phyloP scores from a whole-genome alignment of 2,888 invertebrate genomes.

The Nephrotoma flavescens region DNA sequence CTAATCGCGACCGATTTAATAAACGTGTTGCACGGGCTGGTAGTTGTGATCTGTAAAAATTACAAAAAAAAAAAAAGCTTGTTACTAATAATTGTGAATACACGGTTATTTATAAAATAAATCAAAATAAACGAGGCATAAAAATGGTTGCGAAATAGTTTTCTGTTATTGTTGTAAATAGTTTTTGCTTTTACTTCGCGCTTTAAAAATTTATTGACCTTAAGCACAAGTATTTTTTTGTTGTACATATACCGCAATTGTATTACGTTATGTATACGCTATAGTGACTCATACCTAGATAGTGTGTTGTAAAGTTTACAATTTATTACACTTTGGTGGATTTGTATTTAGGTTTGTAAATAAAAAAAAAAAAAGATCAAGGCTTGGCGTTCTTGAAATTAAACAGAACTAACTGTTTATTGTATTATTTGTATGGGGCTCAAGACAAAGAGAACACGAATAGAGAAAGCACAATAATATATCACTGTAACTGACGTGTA shows the following conservation, averaged over 20 bases:
- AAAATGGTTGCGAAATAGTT: background rate
- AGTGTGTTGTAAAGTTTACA: background rate
- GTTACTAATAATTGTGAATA: background rate
- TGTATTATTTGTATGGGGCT: background rate
- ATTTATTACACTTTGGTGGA: background rate
- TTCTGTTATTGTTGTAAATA: background rate
- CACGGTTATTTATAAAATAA: background rate
- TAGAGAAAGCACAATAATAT: background rate
- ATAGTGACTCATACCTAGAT: background rate
- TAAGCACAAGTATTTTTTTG: no score
- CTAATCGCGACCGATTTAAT: constrained; percentile 30
- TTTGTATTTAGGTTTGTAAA: no score
- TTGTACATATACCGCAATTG: no score
- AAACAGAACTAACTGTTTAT: background rate
- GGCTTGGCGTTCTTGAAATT: background rate
- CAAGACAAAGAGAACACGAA: background rate
- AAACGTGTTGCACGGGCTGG: constrained; percentile 31
- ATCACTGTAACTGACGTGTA: background rate
- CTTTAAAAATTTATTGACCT: background rate
- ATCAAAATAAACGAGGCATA: background rate
- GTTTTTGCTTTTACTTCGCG: background rate
- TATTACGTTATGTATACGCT: background rate
- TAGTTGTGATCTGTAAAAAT: constrained; percentile 25
- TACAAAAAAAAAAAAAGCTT: background rate
- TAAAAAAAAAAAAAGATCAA: background rate